Evolutionary conservation across 1,140 invertebrate genomes (phyloP).

Genomic region (Drosophila lini): DNA sequence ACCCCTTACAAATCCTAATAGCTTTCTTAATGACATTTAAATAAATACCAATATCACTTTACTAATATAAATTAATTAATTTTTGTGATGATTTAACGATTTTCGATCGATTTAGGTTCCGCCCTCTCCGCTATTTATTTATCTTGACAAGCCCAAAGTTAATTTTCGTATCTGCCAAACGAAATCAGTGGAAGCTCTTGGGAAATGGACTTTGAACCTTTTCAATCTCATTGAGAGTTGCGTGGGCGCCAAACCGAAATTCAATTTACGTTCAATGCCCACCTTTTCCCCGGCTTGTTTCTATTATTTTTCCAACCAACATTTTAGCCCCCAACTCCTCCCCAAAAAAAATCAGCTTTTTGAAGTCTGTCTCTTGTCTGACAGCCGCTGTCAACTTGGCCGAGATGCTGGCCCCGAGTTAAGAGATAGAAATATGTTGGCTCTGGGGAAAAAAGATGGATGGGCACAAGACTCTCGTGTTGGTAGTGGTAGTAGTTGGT

Average conservation of each 20-base stretch:
- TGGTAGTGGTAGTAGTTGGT: not conserved
- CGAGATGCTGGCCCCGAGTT: slow-evolving; percentile 21
- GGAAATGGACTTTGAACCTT: slow-evolving; percentile 14
- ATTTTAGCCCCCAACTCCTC: not conserved
- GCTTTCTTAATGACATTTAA: not conserved
- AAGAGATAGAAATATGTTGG: slow-evolving; percentile 5
- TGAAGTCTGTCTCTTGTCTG: slow-evolving; percentile 28
- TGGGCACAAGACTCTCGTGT: not conserved
- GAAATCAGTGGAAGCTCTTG: slow-evolving; percentile 14
- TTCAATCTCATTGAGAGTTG: slow-evolving; percentile 1
- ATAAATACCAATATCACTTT: not conserved
- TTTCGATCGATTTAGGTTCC: not conserved
- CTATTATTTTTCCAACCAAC: slow-evolving; percentile 2
- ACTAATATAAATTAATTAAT: slow-evolving; percentile 5
- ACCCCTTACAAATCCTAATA: not conserved
- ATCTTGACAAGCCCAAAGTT: not conserved
- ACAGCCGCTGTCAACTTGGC: slow-evolving; percentile 35
- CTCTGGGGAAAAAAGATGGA: slow-evolving; percentile 4
- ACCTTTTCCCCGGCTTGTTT: slow-evolving; percentile 1
- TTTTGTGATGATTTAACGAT: slow-evolving; percentile 8
- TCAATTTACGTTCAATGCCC: slow-evolving; percentile 34
- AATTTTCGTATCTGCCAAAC: slow-evolving; percentile 11
- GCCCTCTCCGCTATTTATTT: slow-evolving; percentile 2
- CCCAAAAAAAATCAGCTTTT: slow-evolving; percentile 12
- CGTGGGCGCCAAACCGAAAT: slow-evolving; percentile 28